Evolutionary conservation across 2,797 vertebrate genomes (phyloP), one percentile per base, ranked within the genome.

Genomic region (Chloroceryle inda): DNA sequence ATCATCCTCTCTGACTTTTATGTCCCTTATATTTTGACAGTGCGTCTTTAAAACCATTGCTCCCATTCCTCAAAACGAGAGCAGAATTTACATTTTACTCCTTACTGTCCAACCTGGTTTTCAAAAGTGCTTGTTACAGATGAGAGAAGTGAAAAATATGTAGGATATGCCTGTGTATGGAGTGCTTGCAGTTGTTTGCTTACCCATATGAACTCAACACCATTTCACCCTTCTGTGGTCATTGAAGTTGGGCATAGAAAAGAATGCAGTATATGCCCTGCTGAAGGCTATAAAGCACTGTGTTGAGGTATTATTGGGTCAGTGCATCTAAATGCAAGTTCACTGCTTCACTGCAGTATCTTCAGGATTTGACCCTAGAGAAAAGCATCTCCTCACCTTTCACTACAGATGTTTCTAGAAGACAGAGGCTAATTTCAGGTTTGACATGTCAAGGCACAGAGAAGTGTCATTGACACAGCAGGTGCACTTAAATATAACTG

Each of bases 11-110:
- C 98, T 98, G 98, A 98, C 56, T 97, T 97, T 49, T 98, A 98
- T 37, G 97, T 98, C 59, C 98, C 98, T 35, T 98, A 96, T 96
- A 98, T 98, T 96, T 97, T 98, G 98, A 71, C 95, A 98, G 88
- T 98, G 98, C 94, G 98, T 98, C 97, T 98, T 99, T 75, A 98
- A 98, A 98, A 98, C 98, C n/a, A 97, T 98, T 97, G 98, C 97
- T 55, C 96, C 97, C 27, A 93, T 98, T 92, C 98, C 98, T 68
- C 98, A 98, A 91, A 98, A 91, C 94, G 98, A 94, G 27, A 76
- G 49, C 18, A 89, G 47, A 67, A 81, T 85, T 94, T 83, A 31
- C 29, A 53, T 72, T 79, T 29, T 92, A 6, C 13, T 63, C 5
- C 20, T 84, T 83, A 23, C 38, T 56, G 18, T 88, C 75, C 62